These are phyloP conservation scores for Plectrocnemia conspersa DNA, from an alignment of 1,140 invertebrate genomes.

Conservation along the genomic window DNA sequence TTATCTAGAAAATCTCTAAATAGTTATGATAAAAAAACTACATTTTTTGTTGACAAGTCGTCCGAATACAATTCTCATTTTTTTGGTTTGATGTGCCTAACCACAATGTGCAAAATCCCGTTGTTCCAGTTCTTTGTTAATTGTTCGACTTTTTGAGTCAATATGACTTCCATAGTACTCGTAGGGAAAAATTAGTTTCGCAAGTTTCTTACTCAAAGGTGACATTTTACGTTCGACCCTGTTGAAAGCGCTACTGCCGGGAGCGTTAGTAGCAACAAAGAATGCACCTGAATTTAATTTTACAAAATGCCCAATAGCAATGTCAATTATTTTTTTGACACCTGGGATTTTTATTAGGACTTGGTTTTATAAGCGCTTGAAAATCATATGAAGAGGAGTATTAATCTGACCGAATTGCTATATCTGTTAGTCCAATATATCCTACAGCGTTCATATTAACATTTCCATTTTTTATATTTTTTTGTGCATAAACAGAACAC, in stretches of 20 bases:
- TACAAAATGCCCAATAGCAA: constrained; percentile 36
- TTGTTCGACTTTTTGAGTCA: no score
- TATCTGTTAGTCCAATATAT: constrained; percentile 43
- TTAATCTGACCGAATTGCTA: constrained; percentile 41
- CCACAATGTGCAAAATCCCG: constrained; percentile 35
- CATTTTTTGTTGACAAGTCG: no score
- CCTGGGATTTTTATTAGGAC: constrained; percentile 32
- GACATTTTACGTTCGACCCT: constrained; percentile 35
- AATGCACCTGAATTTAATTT: no score
- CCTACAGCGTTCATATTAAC: constrained; percentile 39
- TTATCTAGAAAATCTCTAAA: no score
- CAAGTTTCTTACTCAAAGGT: constrained; percentile 37
- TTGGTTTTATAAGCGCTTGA: constrained; percentile 37
- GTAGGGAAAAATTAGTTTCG: constrained; percentile 41
- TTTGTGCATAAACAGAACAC: no score
- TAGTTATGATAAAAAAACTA: no score
- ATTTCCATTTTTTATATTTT: no score
- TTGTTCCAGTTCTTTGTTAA: constrained; percentile 39
- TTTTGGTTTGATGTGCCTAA: no score
- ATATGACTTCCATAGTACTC: constrained; percentile 41
- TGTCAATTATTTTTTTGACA: constrained; percentile 31
- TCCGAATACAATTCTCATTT: no score
- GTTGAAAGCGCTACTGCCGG: constrained; percentile 35
- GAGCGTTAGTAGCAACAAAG: constrained; percentile 38
- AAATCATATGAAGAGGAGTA: constrained; percentile 26